Percentiles rank a stretch among this genome's conserved stretches.
phyloP scores from a whole-genome alignment of 2,888 invertebrate genomes.

The Teinopalpus imperialis region DNA sequence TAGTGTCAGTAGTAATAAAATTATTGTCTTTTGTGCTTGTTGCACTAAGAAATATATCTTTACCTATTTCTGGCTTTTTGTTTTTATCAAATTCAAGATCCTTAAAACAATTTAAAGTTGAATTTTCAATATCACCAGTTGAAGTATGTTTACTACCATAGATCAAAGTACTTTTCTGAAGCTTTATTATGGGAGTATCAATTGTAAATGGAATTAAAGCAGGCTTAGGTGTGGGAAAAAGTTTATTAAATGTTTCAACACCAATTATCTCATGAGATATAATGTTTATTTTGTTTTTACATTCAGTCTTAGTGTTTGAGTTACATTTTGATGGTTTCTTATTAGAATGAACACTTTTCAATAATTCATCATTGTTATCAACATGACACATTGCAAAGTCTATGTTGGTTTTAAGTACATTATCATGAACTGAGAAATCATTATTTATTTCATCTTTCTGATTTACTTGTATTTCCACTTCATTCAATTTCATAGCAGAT shows the following conservation, averaged over 20 bases:
- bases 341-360: background rate
- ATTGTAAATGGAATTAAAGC: slow-evolving; percentile 40
- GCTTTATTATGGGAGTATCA: slow-evolving; percentile 36
- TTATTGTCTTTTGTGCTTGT: background rate
- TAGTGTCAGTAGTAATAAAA: background rate
- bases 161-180: background rate
- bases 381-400: no score
- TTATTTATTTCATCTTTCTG: background rate
- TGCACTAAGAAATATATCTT: background rate
- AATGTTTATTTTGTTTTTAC: slow-evolving; percentile 44
- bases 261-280: slow-evolving; percentile 49
- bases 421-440: background rate
- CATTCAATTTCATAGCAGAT: no score
- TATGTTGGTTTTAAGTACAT: background rate
- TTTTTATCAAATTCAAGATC: background rate
- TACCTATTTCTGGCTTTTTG: background rate
- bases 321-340: background rate
- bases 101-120: background rate
- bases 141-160: background rate
- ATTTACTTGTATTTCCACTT: no score
- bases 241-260: slow-evolving; percentile 35
- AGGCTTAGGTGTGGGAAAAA: slow-evolving; percentile 29
- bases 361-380: background rate
- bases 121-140: background rate
- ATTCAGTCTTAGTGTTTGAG: slow-evolving; percentile 13